A percentile compares a stretch with the other conserved stretches of the same genome.
These are phyloP conservation scores for Lacerta agilis DNA, from an alignment of 2,797 vertebrate genomes.

Conservation along the genomic window DNA sequence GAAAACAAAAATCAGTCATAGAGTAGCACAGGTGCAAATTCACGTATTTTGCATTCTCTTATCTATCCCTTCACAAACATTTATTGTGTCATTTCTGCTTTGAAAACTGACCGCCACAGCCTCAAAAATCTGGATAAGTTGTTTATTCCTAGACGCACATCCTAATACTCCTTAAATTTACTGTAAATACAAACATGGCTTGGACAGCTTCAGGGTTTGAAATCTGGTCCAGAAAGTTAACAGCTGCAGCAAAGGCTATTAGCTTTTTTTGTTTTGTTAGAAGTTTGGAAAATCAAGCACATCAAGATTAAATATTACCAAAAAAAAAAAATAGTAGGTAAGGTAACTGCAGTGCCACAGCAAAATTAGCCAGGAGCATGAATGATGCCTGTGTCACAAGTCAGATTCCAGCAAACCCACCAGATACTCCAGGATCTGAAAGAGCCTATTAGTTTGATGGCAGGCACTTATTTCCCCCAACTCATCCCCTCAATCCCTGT, in stretches of 20 bases:
- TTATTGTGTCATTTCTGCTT: background rate
- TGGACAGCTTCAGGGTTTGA: background rate
- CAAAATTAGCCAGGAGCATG: background rate
- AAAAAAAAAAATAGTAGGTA: background rate
- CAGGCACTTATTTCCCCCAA: background rate
- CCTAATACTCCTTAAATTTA: background rate
- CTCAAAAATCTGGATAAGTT: background rate
- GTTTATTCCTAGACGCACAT: background rate
- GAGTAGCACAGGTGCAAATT: slow-evolving; percentile 54
- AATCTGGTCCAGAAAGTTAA: background rate
- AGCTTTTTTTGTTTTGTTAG: background rate
- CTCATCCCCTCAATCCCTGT: background rate
- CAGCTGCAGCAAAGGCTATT: background rate
- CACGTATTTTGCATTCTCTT: slow-evolving; percentile 21
- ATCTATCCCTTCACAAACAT: background rate
- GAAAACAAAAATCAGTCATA: slow-evolving; percentile 77
- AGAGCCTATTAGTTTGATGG: background rate
- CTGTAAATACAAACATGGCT: background rate
- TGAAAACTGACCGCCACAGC: background rate
- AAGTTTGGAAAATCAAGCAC: background rate
- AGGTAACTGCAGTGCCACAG: background rate
- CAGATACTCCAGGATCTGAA: background rate
- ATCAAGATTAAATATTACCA: background rate
- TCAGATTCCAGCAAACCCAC: background rate
- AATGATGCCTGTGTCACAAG: background rate